Evolutionary conservation across 2,888 invertebrate genomes (phyloP).

Genomic region (Pristionchus fissidentatus): DNA sequence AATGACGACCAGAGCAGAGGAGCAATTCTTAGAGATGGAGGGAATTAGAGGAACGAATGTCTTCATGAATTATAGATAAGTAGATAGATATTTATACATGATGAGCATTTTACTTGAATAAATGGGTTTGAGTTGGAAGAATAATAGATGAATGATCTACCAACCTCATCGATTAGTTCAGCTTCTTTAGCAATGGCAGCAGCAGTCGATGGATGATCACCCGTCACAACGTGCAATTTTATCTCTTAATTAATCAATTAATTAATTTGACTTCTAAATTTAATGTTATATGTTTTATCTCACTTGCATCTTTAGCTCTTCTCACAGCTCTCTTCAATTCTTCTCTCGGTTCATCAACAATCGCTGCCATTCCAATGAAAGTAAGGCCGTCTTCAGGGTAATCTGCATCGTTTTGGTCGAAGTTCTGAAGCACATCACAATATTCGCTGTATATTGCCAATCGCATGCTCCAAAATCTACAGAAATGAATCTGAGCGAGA

Average conservation of each 20-base stretch:
- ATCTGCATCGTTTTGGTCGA: slow-evolving; percentile 37
- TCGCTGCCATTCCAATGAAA: slow-evolving; percentile 49
- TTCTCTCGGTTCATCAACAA: slow-evolving; percentile 39
- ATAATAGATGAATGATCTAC: background rate
- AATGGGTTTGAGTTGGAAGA: background rate
- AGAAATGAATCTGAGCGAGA: no score
- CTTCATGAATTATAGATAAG: no score
- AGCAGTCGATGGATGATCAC: slow-evolving; percentile 54
- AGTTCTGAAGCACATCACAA: no score
- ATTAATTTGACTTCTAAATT: background rate
- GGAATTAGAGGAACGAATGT: slow-evolving; percentile 23
- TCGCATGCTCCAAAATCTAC: background rate
- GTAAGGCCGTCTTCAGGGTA: slow-evolving; percentile 49
- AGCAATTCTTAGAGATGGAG: background rate
- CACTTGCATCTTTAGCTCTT: slow-evolving; percentile 50
- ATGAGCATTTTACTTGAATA: background rate
- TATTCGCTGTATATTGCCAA: background rate
- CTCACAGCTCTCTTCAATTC: slow-evolving; percentile 44
- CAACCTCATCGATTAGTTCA: slow-evolving; percentile 49
- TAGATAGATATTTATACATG: background rate
- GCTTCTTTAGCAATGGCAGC: slow-evolving; percentile 52
- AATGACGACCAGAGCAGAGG: slow-evolving; percentile 1
- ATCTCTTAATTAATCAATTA: slow-evolving; percentile 43
- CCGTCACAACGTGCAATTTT: slow-evolving; percentile 53
- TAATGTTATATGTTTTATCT: background rate